phyloP scores from a whole-genome alignment of 2,113 vertebrate genomes.

The Lanius ludovicianus region DNA sequence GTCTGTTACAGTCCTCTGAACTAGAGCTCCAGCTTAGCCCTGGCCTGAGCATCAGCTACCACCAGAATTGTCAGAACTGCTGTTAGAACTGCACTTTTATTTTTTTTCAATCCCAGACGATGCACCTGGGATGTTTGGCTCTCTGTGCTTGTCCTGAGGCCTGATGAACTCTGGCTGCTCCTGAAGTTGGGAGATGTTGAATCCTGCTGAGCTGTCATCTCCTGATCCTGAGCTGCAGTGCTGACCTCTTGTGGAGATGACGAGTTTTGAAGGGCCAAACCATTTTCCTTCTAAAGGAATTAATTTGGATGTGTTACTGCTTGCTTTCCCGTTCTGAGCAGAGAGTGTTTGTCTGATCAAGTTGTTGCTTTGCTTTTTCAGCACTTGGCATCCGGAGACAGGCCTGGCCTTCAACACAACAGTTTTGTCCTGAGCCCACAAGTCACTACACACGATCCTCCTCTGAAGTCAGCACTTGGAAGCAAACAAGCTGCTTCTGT shows the following conservation, averaged over 20 bases:
- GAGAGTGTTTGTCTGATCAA: neutral
- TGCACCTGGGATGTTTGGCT: neutral
- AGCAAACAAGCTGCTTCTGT: slow-evolving; percentile 52
- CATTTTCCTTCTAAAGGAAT: neutral
- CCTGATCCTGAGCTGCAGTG: neutral
- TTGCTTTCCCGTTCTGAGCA: neutral
- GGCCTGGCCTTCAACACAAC: slow-evolving; percentile 53
- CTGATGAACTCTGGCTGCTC: neutral
- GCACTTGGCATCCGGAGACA: slow-evolving; percentile 65
- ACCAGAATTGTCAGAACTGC: neutral
- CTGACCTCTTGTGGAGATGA: slow-evolving; percentile 37
- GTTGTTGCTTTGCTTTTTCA: slow-evolving; percentile 1
- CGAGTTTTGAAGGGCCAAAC: neutral
- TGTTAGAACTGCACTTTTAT: neutral
- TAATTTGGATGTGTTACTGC: neutral
- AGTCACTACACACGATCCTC: slow-evolving; percentile 12
- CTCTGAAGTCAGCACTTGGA: slow-evolving; percentile 44
- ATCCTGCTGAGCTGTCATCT: neutral
- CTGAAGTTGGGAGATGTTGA: fast-evolving
- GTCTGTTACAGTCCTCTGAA: neutral
- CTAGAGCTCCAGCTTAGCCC: neutral
- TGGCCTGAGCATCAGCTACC: neutral
- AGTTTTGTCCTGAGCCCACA: slow-evolving; percentile 37
- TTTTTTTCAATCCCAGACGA: neutral
- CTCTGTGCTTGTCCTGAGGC: neutral